phyloP scores from a whole-genome alignment of 2,113 vertebrate species.

The Lanius ludovicianus region DNA sequence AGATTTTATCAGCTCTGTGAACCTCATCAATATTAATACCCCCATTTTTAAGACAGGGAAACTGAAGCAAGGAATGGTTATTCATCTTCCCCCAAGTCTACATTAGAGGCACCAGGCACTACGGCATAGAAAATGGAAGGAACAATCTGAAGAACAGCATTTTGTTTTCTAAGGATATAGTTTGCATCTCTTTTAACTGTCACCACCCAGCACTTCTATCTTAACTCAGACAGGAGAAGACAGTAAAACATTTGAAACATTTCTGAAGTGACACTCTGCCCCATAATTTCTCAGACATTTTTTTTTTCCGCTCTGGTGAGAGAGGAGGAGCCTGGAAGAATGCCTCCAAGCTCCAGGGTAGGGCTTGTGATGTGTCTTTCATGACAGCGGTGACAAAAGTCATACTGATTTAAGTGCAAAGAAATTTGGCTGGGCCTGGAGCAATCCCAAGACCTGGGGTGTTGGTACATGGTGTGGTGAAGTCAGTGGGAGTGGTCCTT shows the following conservation, averaged over 20 bases:
- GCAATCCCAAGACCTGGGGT: background rate
- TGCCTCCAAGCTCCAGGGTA: background rate
- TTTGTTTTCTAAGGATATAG: constrained; percentile 6
- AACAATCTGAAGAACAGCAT: background rate
- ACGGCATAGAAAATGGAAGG: background rate
- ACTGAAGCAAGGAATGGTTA: background rate
- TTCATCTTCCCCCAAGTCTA: background rate
- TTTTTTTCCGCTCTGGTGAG: background rate
- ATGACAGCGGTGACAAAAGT: background rate
- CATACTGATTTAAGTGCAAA: background rate
- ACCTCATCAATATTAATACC: constrained; percentile 54
- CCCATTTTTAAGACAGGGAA: background rate
- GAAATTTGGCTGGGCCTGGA: background rate
- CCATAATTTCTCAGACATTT: background rate
- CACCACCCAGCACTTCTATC: background rate
- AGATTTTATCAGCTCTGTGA: constrained; percentile 25
- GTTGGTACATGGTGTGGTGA: background rate
- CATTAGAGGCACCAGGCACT: background rate
- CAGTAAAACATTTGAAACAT: background rate
- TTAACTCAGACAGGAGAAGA: background rate
- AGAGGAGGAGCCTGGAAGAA: background rate
- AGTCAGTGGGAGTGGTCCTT: background rate
- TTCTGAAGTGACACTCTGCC: background rate
- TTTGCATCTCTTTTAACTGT: constrained; percentile 11
- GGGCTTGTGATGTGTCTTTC: background rate